Conservation (phyloP, 2,888 invertebrate genomes). For the Plemyria rubiginata region DNA sequence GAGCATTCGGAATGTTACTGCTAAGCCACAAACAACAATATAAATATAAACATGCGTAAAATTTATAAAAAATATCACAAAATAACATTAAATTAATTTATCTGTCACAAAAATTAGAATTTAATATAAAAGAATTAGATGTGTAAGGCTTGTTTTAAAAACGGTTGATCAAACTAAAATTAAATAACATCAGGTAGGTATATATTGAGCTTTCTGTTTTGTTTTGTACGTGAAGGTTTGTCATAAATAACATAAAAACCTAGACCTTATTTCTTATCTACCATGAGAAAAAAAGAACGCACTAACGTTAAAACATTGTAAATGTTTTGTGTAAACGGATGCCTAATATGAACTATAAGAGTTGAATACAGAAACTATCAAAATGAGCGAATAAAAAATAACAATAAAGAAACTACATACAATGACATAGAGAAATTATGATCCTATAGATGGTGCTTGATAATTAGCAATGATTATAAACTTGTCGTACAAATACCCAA, state of each 20-base stretch:
- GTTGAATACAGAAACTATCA: not conserved
- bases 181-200: slow-evolving; percentile 8
- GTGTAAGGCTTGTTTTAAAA: not conserved
- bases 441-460: too few species aligned
- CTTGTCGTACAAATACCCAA: too few species aligned
- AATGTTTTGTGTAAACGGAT: too few species aligned
- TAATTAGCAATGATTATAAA: too few species aligned
- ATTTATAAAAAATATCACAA: slow-evolving; percentile 31
- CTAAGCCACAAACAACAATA: slow-evolving; percentile 36
- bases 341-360: too few species aligned
- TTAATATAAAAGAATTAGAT: not conserved
- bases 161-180: slow-evolving; percentile 1
- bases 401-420: slow-evolving; percentile 1
- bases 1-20: not conserved
- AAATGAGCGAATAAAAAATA: slow-evolving; percentile 8
- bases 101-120: slow-evolving; percentile 1
- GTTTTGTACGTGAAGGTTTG: slow-evolving; percentile 6
- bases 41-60: slow-evolving; percentile 42
- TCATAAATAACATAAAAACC: not conserved
- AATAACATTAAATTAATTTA: slow-evolving; percentile 15
- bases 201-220: slow-evolving; percentile 11
- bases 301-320: not conserved
- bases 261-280: too few species aligned
- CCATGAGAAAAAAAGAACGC: not conserved
- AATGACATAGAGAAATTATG: slow-evolving; percentile 9